A percentile compares a stretch with the other conserved stretches of the same genome.
Evolutionary conservation across 2,797 vertebrate species (phyloP).

Genomic region (Onychomys arenicola): DNA sequence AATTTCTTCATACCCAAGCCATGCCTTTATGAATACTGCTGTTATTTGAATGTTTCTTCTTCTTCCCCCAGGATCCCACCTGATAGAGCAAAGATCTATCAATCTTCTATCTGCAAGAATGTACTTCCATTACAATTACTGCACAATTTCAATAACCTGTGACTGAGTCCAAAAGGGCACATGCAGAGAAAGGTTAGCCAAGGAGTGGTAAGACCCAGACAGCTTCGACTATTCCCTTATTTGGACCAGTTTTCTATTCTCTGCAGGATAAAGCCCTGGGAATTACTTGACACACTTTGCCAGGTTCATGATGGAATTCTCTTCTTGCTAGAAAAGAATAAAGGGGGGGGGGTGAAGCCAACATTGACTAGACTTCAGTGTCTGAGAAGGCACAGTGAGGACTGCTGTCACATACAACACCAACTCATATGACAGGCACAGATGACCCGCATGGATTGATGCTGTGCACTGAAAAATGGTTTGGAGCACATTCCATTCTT

Average conservation of each 20-base stretch:
- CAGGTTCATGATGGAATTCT: neutral
- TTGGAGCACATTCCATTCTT: neutral
- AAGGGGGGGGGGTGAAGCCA: neutral
- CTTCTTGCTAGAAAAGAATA: neutral
- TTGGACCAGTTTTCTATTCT: neutral
- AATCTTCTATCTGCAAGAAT: neutral
- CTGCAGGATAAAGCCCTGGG: neutral
- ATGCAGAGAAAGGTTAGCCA: neutral
- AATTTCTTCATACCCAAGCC: neutral
- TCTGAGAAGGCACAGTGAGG: neutral
- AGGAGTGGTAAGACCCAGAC: neutral
- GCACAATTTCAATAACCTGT: neutral
- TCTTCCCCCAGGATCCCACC: neutral
- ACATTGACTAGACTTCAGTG: neutral
- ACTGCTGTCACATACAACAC: neutral
- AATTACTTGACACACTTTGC: neutral
- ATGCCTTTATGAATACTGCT: neutral
- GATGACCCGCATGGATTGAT: neutral
- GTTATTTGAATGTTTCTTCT: neutral
- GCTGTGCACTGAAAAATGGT: neutral
- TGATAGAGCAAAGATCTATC: neutral
- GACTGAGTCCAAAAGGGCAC: neutral
- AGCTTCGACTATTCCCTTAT: neutral
- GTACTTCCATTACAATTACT: neutral
- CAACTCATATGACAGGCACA: neutral